These are phyloP conservation scores for Cenopis cana DNA, from an alignment of 2,888 invertebrate species.

Conservation along the genomic window DNA sequence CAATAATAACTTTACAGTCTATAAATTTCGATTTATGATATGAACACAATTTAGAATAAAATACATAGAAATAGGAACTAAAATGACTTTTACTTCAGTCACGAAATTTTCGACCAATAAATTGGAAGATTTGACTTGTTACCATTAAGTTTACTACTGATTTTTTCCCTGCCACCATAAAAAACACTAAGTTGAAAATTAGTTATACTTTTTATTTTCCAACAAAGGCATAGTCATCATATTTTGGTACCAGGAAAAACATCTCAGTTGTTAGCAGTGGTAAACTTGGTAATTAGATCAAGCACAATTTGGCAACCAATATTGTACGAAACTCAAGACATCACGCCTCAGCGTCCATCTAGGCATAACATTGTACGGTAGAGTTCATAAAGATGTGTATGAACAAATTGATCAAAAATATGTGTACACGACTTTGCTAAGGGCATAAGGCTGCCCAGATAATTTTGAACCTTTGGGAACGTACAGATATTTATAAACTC, in stretches of 20 bases:
- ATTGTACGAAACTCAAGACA: neutral
- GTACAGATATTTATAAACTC: too few species aligned
- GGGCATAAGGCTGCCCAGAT: too few species aligned
- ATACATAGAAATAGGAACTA: neutral
- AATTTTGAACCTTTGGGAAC: too few species aligned
- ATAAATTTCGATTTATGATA: neutral
- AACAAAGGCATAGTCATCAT: neutral
- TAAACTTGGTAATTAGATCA: neutral
- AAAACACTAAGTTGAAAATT: too few species aligned
- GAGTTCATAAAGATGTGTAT: too few species aligned
- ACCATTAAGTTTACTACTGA: too few species aligned
- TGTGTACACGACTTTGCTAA: too few species aligned
- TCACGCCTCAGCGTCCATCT: too few species aligned
- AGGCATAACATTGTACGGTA: neutral
- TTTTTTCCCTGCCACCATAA: neutral
- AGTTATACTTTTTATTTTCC: too few species aligned
- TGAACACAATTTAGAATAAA: conserved; percentile 3
- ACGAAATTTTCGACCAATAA: neutral
- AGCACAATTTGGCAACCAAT: neutral
- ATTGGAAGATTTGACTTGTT: neutral
- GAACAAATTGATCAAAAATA: too few species aligned
- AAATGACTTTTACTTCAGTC: neutral
- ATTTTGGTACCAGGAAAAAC: neutral
- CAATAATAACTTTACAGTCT: neutral
- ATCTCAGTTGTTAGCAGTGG: neutral